Conservation (phyloP, 1,140 invertebrate species). For the Bombus polaris region DNA sequence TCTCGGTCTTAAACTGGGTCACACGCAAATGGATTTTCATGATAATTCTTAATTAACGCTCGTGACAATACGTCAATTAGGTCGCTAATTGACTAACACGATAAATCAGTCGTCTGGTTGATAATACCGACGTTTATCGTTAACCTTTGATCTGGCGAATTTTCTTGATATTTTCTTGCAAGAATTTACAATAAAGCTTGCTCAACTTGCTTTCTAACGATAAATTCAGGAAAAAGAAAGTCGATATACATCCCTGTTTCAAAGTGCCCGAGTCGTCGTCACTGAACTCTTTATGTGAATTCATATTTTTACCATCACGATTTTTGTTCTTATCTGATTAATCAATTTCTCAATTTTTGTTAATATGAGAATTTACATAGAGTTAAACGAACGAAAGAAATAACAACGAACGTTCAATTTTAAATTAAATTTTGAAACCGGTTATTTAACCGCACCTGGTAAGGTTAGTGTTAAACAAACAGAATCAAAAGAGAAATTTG, state of each 20-base stretch:
- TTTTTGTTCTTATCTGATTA: too few relatives aligned
- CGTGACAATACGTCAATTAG: background rate
- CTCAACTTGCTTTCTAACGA: background rate
- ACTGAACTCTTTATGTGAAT: background rate
- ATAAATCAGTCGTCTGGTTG: background rate
- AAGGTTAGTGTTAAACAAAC: too few relatives aligned
- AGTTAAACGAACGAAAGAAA: too few relatives aligned
- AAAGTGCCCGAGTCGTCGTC: background rate
- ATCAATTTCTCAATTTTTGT: too few relatives aligned
- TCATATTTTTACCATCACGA: background rate
- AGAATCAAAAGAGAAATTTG: too few relatives aligned
- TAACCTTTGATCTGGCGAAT: background rate
- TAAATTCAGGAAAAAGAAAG: background rate
- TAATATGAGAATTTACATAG: too few relatives aligned
- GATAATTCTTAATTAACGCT: slow-evolving; percentile 21
- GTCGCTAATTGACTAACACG: background rate
- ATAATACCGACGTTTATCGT: background rate
- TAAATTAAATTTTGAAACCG: too few relatives aligned
- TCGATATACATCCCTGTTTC: too few relatives aligned
- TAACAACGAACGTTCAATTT: too few relatives aligned
- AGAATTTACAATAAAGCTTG: background rate
- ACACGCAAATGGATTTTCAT: slow-evolving; percentile 29
- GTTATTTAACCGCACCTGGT: too few relatives aligned
- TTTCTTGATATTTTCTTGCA: background rate
- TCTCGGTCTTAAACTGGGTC: slow-evolving; percentile 43